A percentile compares a stretch with the other conserved stretches of the same genome.
phyloP scores from a whole-genome alignment of 2,113 vertebrate genomes.

The Mohoua ochrocephala region DNA sequence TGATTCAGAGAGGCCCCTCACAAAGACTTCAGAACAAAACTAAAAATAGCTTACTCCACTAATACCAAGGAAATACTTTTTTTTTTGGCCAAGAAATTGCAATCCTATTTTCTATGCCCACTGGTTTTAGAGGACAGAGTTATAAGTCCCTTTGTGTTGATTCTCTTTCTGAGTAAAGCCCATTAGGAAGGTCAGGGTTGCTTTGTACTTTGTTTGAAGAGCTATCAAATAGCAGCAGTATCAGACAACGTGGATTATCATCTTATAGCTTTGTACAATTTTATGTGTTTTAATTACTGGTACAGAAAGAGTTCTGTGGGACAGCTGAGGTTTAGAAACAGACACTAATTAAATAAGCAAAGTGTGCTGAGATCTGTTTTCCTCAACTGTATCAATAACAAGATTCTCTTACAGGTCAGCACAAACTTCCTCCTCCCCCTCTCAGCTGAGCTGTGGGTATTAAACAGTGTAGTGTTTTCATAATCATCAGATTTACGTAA shows the following conservation, averaged over 20 bases:
- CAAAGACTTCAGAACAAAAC: slow-evolving; percentile 36
- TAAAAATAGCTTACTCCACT: slow-evolving; percentile 58
- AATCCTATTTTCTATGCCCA: slow-evolving; percentile 35
- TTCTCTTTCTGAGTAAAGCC: background rate
- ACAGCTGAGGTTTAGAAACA: background rate
- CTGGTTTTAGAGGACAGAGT: background rate
- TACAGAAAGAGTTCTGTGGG: background rate
- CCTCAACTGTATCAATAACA: background rate
- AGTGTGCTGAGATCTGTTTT: background rate
- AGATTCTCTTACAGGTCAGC: background rate
- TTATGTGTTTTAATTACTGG: background rate
- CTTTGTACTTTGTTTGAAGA: slow-evolving; percentile 33
- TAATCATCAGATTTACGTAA: background rate
- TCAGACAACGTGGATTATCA: slow-evolving; percentile 7
- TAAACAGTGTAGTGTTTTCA: background rate
- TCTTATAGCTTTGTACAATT: background rate
- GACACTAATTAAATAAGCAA: slow-evolving; percentile 4
- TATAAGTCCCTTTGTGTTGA: background rate
- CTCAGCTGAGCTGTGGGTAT: background rate
- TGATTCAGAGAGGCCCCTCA: slow-evolving; percentile 35
- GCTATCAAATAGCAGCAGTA: background rate
- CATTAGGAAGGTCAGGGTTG: slow-evolving; percentile 12
- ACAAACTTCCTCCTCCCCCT: background rate
- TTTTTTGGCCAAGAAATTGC: slow-evolving; percentile 38
- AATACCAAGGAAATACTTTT: slow-evolving; percentile 9